phyloP scores from a whole-genome alignment of 2,113 vertebrate species.

The Puntigrus tetrazona region DNA sequence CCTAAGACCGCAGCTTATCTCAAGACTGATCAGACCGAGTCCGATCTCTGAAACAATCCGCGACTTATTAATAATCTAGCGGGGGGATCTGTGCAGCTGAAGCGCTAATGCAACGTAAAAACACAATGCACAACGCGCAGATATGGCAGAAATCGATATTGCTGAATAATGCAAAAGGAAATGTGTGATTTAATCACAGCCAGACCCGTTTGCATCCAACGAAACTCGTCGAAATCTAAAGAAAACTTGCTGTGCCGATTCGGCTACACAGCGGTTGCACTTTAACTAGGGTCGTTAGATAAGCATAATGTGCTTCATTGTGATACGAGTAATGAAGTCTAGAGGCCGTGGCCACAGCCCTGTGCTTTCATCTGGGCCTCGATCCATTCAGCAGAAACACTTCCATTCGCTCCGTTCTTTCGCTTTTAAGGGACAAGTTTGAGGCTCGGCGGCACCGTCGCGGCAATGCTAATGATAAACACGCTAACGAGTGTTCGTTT shows the following conservation, averaged over 20 bases:
- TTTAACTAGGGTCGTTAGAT: neutral
- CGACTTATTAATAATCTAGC: neutral
- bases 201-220: neutral
- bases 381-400: conserved; percentile 28
- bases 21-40: conserved; percentile 31
- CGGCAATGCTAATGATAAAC: neutral
- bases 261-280: neutral
- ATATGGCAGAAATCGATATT: neutral
- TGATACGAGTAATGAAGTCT: neutral
- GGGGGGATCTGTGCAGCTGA: neutral
- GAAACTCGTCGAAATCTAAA: neutral
- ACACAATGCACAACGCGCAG: neutral
- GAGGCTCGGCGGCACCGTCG: neutral
- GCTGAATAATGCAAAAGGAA: conserved; percentile 18
- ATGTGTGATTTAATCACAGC: conserved; percentile 16
- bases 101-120: neutral
- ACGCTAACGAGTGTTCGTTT: neutral
- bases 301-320: conserved; percentile 6
- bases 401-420: neutral
- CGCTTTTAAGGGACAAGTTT: neutral
- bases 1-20: conserved; percentile 37
- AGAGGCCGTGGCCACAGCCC: conserved; percentile 44
- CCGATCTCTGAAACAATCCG: conserved; percentile 1
- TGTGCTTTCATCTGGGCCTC: conserved; percentile 33
- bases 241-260: neutral